Base-by-base conservation (phyloP, 2,888 invertebrate genomes). In the Aporophyla lueneburgensis region DNA sequence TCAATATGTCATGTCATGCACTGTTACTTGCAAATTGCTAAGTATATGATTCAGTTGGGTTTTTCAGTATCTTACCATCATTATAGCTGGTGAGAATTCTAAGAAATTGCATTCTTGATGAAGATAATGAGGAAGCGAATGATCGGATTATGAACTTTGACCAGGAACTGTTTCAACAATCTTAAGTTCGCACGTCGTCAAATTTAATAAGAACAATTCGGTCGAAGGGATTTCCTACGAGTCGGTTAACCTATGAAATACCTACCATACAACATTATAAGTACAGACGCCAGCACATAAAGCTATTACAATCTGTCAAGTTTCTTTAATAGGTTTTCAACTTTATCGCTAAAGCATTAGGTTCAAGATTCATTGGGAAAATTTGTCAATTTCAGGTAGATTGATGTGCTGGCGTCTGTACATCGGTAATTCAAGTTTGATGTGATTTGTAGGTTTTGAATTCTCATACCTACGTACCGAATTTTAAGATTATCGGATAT, bases 131-230 rank as follows among this genome's bases (percentile, higher is more conserved):
- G 27, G 19, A 19, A 56, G 33, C 46, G n/a, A 68, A 24, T 24
- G n/a, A 40, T 6, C 7, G 21, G 27, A 10, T 66, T 66, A n/a
- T 54, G 2, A 63, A 71, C 69, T 73, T 78, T 73, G 73, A 78
- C 43, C 84, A 67, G 67, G 59, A 84, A 79, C 33, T 40, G n/a
- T 40, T 81, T 19, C 61, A 54, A 24, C 24, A 53, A 61, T 43
- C 46, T 9, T 19, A 43, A 43, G 12, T 61, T 10, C 10, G 16
- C 14, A 49, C 43, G 78, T 70, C 66, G 73, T 71, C 14, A 54
- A 2, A 56, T 68, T 68, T 68, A 40, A 9, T 19, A 7, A 40
- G 40, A 66, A 61, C 4, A 56, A 75, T 61, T 68, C 40, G n/a
- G 12, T 27, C 12, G 6, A 67, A 51, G 67, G 70, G 61, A 16